These are phyloP conservation scores for Catalaphyllia jardinei DNA, from an alignment of 64 coral and sea anemone genomes.

Conservation along the genomic window DNA sequence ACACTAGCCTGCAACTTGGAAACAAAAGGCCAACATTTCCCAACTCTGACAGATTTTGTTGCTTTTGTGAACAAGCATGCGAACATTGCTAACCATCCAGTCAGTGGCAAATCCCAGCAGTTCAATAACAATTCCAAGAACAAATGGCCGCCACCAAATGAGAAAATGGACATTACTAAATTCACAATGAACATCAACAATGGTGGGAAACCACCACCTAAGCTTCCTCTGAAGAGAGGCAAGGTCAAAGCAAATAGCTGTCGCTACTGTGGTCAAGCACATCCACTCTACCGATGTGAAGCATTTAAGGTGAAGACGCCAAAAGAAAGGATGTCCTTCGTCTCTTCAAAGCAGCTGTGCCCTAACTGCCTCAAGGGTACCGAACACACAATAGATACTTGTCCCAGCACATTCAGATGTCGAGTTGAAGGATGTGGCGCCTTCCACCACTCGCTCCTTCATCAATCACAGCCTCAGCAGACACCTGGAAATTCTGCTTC, in stretches of 20 bases:
- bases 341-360: conserved; percentile 22
- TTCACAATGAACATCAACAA: conserved; percentile 6
- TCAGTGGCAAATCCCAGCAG: conserved; percentile 20
- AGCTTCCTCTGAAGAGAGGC: not conserved
- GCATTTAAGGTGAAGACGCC: conserved; percentile 38
- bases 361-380: conserved; percentile 52
- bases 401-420: conserved; percentile 44
- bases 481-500: not conserved
- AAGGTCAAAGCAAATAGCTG: conserved; percentile 12
- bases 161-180: not conserved
- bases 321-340: conserved; percentile 9
- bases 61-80: conserved; percentile 48
- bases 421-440: conserved; percentile 25
- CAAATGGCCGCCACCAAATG: not conserved
- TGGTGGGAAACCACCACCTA: not conserved
- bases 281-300: conserved; percentile 26
- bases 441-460: conserved; percentile 35
- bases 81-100: conserved; percentile 52
- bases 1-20: conserved; percentile 33
- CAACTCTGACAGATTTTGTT: conserved; percentile 49
- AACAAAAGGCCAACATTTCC: conserved; percentile 47
- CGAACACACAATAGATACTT: conserved; percentile 24
- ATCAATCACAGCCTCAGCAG: conserved; percentile 27
- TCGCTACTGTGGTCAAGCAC: conserved; percentile 28
- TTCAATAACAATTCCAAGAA: not conserved